Conservation (phyloP, 2,888 invertebrate species). For the Lapara coniferarum region DNA sequence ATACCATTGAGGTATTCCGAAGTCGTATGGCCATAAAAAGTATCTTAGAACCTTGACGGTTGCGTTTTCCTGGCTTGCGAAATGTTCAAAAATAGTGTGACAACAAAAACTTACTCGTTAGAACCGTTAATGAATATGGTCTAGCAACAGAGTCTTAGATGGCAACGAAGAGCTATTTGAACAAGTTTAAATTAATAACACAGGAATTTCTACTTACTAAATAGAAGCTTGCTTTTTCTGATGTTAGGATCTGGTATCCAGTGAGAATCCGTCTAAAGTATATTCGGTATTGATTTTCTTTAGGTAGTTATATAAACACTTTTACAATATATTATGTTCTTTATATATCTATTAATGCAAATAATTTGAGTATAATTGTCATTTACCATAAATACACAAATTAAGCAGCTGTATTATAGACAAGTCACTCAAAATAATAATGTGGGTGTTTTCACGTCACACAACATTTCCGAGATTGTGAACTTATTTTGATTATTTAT, state of each 20-base stretch:
- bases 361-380: too few relatives aligned
- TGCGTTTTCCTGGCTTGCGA: constrained; percentile 23
- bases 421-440: too few relatives aligned
- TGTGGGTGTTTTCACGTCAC: too few relatives aligned
- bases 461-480: too few relatives aligned
- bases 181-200: constrained; percentile 1
- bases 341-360: too few relatives aligned
- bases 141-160: neutral
- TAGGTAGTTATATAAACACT: too few relatives aligned
- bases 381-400: too few relatives aligned
- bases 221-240: neutral
- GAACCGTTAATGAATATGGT: neutral
- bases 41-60: constrained; percentile 26
- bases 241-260: too few relatives aligned
- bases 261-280: neutral
- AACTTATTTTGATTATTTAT: too few relatives aligned
- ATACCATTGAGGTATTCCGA: constrained; percentile 51
- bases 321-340: too few relatives aligned
- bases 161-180: neutral
- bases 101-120: constrained; percentile 2
- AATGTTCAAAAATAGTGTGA: constrained; percentile 20
- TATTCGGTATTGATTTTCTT: neutral
- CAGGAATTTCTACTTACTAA: neutral
- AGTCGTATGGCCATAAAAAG: constrained; percentile 48
- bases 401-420: too few relatives aligned